Percentiles rank a stretch among this genome's conserved stretches.
Conservation (phyloP, 2,888 invertebrate species). For the Arge pagana region DNA sequence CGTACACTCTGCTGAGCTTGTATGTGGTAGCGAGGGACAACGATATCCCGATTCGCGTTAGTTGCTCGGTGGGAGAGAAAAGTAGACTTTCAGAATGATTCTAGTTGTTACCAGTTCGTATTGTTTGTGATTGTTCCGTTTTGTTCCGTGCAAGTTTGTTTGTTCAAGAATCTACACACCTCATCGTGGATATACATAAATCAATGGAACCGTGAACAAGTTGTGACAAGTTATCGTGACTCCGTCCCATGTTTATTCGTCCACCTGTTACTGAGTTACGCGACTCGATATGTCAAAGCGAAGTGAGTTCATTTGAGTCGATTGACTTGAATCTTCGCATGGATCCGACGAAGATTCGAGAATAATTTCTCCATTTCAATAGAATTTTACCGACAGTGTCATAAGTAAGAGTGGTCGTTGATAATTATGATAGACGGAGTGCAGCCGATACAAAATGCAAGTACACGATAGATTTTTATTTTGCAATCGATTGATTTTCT, state of each 20-base stretch:
- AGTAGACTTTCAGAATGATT: background rate
- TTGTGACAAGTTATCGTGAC: background rate
- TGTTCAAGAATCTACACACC: background rate
- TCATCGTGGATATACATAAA: background rate
- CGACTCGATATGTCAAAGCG: background rate
- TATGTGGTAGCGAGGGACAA: too few species aligned
- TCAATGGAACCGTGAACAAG: background rate
- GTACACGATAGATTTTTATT: too few species aligned
- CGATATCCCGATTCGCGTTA: conserved; percentile 13
- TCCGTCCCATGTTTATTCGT: background rate
- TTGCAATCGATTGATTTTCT: too few species aligned
- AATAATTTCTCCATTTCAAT: background rate
- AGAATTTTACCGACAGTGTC: too few species aligned
- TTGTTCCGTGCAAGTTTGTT: background rate
- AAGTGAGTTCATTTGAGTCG: conserved; percentile 11
- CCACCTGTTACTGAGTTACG: conserved; percentile 14
- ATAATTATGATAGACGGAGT: too few species aligned
- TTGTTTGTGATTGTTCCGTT: background rate
- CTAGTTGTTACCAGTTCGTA: background rate
- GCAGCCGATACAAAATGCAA: too few species aligned
- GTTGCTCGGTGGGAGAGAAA: background rate
- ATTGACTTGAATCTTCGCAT: background rate
- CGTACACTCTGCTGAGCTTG: too few species aligned
- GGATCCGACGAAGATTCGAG: background rate
- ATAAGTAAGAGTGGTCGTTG: too few species aligned